Percentiles rank a stretch among this genome's conserved stretches.
phyloP scores from a whole-genome alignment of 2,113 vertebrate species.

The Monopterus albus region DNA sequence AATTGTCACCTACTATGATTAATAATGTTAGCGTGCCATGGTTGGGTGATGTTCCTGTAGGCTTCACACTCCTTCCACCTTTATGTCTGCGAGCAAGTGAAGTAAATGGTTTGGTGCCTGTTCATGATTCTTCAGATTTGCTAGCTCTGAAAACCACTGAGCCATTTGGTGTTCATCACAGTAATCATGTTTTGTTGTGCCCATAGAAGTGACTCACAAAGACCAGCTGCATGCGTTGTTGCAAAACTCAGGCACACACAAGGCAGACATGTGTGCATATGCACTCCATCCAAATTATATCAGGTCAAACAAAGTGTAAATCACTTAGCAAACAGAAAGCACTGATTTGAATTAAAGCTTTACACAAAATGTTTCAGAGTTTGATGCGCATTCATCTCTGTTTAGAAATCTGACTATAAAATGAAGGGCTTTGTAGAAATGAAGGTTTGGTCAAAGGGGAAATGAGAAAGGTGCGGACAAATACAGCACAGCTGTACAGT shows the following conservation, averaged over 20 bases:
- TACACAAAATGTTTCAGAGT: neutral
- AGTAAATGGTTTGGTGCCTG: slow-evolving; percentile 34
- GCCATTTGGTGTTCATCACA: slow-evolving; percentile 51
- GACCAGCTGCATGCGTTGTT: slow-evolving; percentile 52
- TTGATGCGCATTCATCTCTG: neutral
- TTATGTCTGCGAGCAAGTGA: slow-evolving; percentile 29
- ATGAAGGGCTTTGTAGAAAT: no score
- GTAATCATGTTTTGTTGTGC: slow-evolving; percentile 66
- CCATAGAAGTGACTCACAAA: slow-evolving; percentile 62
- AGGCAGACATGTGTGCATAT: slow-evolving; percentile 40
- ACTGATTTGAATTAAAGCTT: neutral
- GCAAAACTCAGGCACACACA: slow-evolving; percentile 24
- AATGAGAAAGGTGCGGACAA: no score
- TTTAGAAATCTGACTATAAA: neutral
- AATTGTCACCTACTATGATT: no score
- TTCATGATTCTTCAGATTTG: slow-evolving; percentile 39
- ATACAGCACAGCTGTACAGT: neutral
- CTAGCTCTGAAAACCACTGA: slow-evolving; percentile 54
- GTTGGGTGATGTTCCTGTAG: neutral
- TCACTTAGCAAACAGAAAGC: slow-evolving; percentile 19
- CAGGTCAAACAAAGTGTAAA: slow-evolving; percentile 40
- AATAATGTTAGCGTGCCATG: no score
- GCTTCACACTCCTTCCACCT: neutral
- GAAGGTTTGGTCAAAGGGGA: no score
- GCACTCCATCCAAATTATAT: slow-evolving; percentile 45